phyloP scores from a whole-genome alignment of 2,113 vertebrate species.

The Lepus timidus region DNA sequence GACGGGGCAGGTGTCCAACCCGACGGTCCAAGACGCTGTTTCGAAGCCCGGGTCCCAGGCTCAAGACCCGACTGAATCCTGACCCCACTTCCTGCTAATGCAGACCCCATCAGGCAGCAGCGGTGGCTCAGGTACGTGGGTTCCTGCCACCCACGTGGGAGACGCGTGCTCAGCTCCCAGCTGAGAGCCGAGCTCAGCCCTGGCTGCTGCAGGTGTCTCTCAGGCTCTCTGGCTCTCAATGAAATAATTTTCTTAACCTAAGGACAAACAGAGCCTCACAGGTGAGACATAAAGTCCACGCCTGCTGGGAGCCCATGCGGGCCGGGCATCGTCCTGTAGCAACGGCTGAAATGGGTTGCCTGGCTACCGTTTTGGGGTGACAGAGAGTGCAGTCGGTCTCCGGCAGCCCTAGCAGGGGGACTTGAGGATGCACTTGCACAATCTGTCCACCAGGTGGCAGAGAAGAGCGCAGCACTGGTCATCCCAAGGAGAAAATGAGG shows the following conservation, averaged over 20 bases:
- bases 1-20: not conserved
- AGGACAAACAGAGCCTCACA: not conserved
- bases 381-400: not conserved
- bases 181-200: too few relatives aligned
- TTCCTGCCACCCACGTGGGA: too few relatives aligned
- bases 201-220: too few relatives aligned
- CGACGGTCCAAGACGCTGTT: too few relatives aligned
- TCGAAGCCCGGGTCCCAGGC: too few relatives aligned
- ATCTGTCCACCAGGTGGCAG: not conserved
- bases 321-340: not conserved
- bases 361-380: not conserved
- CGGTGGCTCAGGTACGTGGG: too few relatives aligned
- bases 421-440: fast-evolving
- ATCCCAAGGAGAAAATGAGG: fast-evolving
- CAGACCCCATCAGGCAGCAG: too few relatives aligned
- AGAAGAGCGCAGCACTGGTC: not conserved
- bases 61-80: too few relatives aligned
- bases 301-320: not conserved
- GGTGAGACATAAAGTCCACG: not conserved
- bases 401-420: not conserved
- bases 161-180: too few relatives aligned
- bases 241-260: too few relatives aligned
- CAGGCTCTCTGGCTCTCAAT: too few relatives aligned
- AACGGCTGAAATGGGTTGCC: not conserved
- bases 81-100: too few relatives aligned